Percentiles rank a stretch among this genome's conserved stretches.
Evolutionary conservation across 2,113 vertebrate genomes (phyloP).

Genomic region (Mola mola): DNA sequence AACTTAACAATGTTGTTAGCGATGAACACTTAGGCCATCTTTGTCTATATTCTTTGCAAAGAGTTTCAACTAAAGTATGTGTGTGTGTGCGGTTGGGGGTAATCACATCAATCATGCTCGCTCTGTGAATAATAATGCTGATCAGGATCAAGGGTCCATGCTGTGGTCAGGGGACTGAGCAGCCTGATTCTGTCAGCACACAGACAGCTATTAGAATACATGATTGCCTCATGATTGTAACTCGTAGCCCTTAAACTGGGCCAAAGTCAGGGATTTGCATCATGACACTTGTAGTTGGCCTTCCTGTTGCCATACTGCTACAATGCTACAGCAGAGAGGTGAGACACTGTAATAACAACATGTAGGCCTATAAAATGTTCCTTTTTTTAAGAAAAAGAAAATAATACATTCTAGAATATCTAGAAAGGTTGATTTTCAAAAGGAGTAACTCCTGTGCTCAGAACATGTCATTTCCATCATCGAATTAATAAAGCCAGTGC

Average conservation of each 20-base stretch:
- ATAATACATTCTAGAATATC: too few species aligned
- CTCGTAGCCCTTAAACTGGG: slow-evolving; percentile 62
- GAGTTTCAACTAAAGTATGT: neutral
- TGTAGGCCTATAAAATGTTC: too few species aligned
- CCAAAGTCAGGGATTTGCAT: slow-evolving; percentile 46
- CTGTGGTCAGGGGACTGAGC: slow-evolving; percentile 26
- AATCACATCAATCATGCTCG: slow-evolving; percentile 3
- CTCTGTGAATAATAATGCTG: slow-evolving; percentile 9
- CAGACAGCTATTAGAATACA: slow-evolving; percentile 59
- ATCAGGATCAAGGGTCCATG: slow-evolving; percentile 12
- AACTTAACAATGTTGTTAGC: too few species aligned
- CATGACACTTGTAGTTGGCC: slow-evolving; percentile 15
- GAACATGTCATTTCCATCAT: too few species aligned
- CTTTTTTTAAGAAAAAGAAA: too few species aligned
- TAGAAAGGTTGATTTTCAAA: too few species aligned
- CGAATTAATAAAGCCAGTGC: too few species aligned
- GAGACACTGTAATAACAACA: neutral
- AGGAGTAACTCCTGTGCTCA: too few species aligned
- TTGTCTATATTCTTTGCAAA: neutral
- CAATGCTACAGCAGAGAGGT: neutral
- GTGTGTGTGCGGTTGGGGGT: neutral
- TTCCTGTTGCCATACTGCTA: slow-evolving; percentile 9
- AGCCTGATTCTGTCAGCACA: slow-evolving; percentile 74
- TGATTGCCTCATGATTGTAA: slow-evolving; percentile 49
- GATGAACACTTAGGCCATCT: too few species aligned